Evolutionary conservation across 1,140 invertebrate genomes (phyloP), one percentile per base, ranked within the genome.

Genomic region (Sipha flava): DNA sequence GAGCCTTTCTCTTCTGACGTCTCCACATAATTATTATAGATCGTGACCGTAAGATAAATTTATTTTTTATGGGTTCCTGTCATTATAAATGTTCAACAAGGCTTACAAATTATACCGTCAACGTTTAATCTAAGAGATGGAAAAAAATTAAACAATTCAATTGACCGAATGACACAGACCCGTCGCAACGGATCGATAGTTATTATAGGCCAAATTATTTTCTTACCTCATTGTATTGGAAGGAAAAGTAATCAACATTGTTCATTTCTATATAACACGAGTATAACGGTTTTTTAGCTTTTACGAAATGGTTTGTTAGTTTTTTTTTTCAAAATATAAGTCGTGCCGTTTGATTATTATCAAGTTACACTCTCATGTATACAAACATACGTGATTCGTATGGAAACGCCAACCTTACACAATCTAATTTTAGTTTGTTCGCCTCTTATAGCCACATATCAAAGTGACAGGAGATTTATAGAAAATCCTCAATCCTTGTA

Each of bases 341-440:
- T 68, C 64, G 64, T 66, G 62, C 62, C 6, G 62, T 66, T n/a
- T 66, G 62, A 66, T 68, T 45, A 45, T 43, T 21, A 68, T 45
- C 64, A 68, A 29, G 45, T 68, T 68, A 45, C 23, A 45, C 14
- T 9, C 4, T 68, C 23, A 21, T 26, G 23, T 40, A 18, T 9
- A 45, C 26, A 68, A 14, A 68, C 10, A 59, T 7, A 4, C 16
- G 64, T 18, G 40, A 45, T 68, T 68, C 4, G 12, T 40, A 23
- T 64, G 34, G 64, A 68, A 68, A 68, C 23, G 23, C 14, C 14
- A 29, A 45, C 31, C 40, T 68, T 68, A 43, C 14, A 16, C 12
- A 68, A 45, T 68, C 40, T 37, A 68, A 40, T 68, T 68, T 26
- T 45, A 26, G 64, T 68, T 68, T 68, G 40, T 68, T 68, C 21